Conservation (phyloP, 2,888 invertebrate species). For the Lycia hirtaria region DNA sequence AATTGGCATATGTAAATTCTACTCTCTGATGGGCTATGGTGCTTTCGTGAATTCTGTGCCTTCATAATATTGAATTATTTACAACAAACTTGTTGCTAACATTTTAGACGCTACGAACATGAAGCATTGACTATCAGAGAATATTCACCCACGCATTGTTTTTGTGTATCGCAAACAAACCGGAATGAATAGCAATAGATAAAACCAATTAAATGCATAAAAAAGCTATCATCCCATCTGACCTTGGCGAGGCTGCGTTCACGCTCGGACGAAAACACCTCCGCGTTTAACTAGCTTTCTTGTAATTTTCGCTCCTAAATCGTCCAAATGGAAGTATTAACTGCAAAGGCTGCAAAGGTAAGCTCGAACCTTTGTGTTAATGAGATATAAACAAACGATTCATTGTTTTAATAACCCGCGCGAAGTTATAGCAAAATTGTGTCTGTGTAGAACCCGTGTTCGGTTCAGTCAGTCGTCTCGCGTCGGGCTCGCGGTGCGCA, state of each 20-base stretch:
- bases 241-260: slow-evolving; percentile 30
- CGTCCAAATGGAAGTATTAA: slow-evolving; percentile 28
- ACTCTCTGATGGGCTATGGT: no score
- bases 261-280: slow-evolving; percentile 25
- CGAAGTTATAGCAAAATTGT: slow-evolving; percentile 30
- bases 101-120: not conserved
- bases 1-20: no score
- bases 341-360: slow-evolving; percentile 37
- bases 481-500: slow-evolving; percentile 60
- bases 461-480: slow-evolving; percentile 54
- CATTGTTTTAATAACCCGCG: slow-evolving; percentile 50
- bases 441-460: slow-evolving; percentile 51
- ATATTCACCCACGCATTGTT: not conserved
- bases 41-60: no score
- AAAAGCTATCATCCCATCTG: slow-evolving; percentile 34
- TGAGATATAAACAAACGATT: slow-evolving; percentile 55
- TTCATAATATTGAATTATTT: no score
- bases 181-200: slow-evolving; percentile 26
- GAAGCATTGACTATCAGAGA: not conserved
- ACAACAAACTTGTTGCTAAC: no score
- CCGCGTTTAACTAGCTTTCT: slow-evolving; percentile 32
- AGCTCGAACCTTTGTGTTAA: slow-evolving; percentile 47
- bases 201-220: slow-evolving; percentile 35
- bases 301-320: slow-evolving; percentile 28
- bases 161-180: slow-evolving; percentile 10